Base-by-base conservation (phyloP, 1,140 invertebrate species). In the Platorchestia sp. region DNA sequence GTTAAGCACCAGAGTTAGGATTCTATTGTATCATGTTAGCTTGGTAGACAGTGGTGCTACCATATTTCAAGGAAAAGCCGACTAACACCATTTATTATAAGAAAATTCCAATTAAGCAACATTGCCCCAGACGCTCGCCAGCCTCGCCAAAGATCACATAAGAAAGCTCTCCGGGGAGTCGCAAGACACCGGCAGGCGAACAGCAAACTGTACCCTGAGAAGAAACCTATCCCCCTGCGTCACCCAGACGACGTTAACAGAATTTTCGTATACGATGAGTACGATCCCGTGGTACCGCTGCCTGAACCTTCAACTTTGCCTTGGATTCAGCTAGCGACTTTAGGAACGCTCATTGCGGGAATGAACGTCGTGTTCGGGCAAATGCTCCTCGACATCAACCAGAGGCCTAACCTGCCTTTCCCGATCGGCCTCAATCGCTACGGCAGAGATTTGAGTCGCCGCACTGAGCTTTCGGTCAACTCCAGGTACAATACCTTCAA, bases 321-420 rank as follows among this genome's bases (percentile, higher is more conserved):
- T 7, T 93, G 91, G 91, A 93, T 93, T 44, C 91, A 93, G 91
- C n/a, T 93, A 44, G 91, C 91, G 0, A 45, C 91, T 19, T 47
- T 93, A 93, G 91, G 91, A 47, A 93, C 91, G 0, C 16, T 93
- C 45, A 93, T 93, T 36, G 45, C 91, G 19, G 91, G 91, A 6
- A 16, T 93, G 6, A 93, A 44, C 45, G 91, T 93, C 40, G 16
- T 45, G 5, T 93, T 93, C 10, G 91, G 43, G 7, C 91, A 93
- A 93, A 44, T 93, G 91, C 45, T 93, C 22, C 91, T 93, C 19
- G 91, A 93, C 91, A 93, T 93, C 43, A 93, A 93, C 91, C 5
- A 47, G 44, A 93, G 36, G 40, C 91, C 91, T 42, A 93, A 93
- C 45, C 91, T 93, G 44, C 91, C 91, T 6, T 45, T 93, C 40